Percentiles rank a stretch among this genome's conserved stretches.
Conservation (phyloP, 2,888 invertebrate species). For the Conomelus anceps region DNA sequence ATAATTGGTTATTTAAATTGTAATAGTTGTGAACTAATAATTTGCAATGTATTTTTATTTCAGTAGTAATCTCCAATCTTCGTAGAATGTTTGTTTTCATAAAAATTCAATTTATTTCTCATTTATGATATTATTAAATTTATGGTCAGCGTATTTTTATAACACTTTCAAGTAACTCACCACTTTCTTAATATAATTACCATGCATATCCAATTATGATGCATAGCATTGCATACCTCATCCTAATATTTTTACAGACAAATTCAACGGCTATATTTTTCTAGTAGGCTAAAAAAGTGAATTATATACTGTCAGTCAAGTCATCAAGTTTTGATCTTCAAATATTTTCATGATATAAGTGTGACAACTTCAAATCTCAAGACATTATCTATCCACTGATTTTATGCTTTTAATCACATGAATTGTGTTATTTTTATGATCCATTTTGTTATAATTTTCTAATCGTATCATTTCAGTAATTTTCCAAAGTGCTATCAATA, state of each 20-base stretch:
- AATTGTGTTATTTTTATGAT: neutral
- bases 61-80: neutral
- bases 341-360: no score
- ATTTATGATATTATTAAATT: neutral
- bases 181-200: neutral
- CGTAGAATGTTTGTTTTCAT: neutral
- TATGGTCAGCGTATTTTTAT: neutral
- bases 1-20: no score
- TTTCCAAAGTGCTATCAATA: neutral
- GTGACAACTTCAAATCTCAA: no score
- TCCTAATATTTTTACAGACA: neutral
- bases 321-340: no score
- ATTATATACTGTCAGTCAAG: neutral
- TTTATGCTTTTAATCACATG: no score
- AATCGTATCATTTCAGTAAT: neutral
- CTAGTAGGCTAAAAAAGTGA: neutral
- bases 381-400: no score
- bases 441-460: neutral
- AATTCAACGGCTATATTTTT: neutral
- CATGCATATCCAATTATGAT: neutral
- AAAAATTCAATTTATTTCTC: neutral
- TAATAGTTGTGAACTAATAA: no score
- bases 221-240: neutral
- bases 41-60: no score
- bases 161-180: neutral